Conservation (phyloP, 2,113 vertebrate species). For the Scortum barcoo region DNA sequence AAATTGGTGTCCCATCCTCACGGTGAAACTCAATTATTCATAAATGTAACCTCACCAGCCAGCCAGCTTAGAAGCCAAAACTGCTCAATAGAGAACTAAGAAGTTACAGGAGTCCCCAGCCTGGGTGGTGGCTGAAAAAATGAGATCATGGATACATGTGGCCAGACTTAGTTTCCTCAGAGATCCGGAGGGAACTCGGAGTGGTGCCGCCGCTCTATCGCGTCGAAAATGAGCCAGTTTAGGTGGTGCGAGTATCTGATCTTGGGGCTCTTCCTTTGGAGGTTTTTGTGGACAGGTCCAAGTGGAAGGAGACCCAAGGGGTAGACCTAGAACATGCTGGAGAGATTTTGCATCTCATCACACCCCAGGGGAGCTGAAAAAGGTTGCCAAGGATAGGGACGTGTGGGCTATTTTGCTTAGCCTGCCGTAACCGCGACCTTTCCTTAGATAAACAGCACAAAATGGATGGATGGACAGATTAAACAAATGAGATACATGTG, state of each 20-base stretch:
- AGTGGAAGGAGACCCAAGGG: neutral
- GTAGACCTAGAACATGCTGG: no score
- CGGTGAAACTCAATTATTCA: no score
- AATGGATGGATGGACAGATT: neutral
- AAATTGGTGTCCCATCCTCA: no score
- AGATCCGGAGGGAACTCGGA: neutral
- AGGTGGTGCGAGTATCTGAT: neutral
- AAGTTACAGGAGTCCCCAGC: no score
- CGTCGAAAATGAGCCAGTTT: neutral
- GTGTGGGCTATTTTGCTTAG: neutral
- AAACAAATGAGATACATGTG: neutral
- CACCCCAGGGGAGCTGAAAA: neutral
- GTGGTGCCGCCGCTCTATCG: no score
- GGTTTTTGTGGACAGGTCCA: neutral
- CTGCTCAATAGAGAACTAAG: neutral
- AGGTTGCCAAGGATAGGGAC: neutral
- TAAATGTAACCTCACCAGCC: no score
- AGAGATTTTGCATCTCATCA: no score
- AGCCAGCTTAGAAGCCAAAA: no score
- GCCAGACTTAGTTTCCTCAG: neutral
- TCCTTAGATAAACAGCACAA: neutral
- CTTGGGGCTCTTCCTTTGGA: neutral
- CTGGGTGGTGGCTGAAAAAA: no score
- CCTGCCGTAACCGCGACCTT: no score
- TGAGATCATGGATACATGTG: neutral